Base-by-base conservation (phyloP, 2,113 vertebrate species). In the Embiotoca jacksoni region DNA sequence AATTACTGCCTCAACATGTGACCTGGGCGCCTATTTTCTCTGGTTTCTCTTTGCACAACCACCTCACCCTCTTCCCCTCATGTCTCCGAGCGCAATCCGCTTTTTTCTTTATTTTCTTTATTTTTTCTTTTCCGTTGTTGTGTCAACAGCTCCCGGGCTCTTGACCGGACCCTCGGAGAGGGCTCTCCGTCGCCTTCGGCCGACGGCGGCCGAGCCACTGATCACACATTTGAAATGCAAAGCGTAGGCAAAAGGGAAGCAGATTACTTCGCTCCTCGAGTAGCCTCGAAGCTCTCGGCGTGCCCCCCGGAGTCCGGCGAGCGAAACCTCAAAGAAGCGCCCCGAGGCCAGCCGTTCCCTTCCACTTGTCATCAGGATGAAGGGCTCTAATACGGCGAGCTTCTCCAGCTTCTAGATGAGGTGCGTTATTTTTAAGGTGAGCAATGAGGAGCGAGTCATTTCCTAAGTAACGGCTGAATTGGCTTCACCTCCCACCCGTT, bases 361-460 rank as follows among this genome's bases (percentile, higher is more conserved):
- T 81, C 71, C 64, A 67, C 86, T 87, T 78, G 82, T 92, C 82
- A 89, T 89, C 83, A 85, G 14, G 16, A 78, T 85, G 75, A 88
- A 92, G 91, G 82, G 86, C 78, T 78, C 59, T 69, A 65, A 23
- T 79, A 60, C 1, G 14, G 39, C 70, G 23, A 35, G 62, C 75
- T 70, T 71, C 66, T 75, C 36, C 13, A 79, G 78, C 47, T 75
- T 64, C 64, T 39, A 50, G 71, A 89, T 62, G 89, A 90, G 85
- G 63, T 71, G 71, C 87, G 87, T 91, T 91, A 90, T 87, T 93
- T 87, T 93, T 81, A 92, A 92, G 91, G 83, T 78, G 87, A 90
- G 75, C 49, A 71, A 85, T 93, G 90, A 93, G 23, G 23, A 23
- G 23, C 1, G 23, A 23, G 23, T 23, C 23, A 23, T 23, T 23